A percentile compares a stretch with the other conserved stretches of the same genome.
These are phyloP conservation scores for Spodoptera exigua DNA, from an alignment of 2,888 invertebrate species.

Conservation along the genomic window DNA sequence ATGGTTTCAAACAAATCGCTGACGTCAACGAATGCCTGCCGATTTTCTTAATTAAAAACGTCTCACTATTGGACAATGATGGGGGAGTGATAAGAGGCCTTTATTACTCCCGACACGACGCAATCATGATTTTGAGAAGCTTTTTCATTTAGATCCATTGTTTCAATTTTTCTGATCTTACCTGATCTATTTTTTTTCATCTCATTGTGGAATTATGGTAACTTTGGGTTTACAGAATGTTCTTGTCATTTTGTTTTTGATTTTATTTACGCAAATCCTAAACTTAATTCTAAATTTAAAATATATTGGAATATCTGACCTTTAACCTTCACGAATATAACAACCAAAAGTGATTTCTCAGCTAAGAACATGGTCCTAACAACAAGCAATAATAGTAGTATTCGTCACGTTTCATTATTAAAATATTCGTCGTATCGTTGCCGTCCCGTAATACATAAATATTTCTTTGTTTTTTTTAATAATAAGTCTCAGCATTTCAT, in stretches of 20 bases:
- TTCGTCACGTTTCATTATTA: neutral
- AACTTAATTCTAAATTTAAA: too few relatives aligned
- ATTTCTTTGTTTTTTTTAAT: conserved; percentile 38
- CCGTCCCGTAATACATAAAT: conserved; percentile 25
- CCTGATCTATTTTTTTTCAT: too few relatives aligned
- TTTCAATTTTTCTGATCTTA: too few relatives aligned
- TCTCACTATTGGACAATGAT: conserved; percentile 80
- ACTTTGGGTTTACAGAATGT: too few relatives aligned
- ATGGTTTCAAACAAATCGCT: conserved; percentile 77
- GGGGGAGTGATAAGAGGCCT: conserved; percentile 37
- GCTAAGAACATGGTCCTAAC: too few relatives aligned
- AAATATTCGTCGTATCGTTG: conserved; percentile 21
- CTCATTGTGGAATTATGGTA: too few relatives aligned
- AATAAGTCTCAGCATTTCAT: conserved; percentile 39
- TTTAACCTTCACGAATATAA: too few relatives aligned
- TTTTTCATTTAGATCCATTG: neutral
- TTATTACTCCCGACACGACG: conserved; percentile 27
- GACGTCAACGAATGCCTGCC: conserved; percentile 74
- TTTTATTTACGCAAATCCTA: too few relatives aligned
- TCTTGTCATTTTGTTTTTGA: too few relatives aligned
- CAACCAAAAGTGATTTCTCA: too few relatives aligned
- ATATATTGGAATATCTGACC: too few relatives aligned
- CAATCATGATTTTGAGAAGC: conserved; percentile 1
- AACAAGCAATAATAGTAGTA: too few relatives aligned
- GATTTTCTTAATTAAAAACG: conserved; percentile 87